Base-by-base conservation (phyloP, 2,888 invertebrate species). In the Argynnis bischoffii region DNA sequence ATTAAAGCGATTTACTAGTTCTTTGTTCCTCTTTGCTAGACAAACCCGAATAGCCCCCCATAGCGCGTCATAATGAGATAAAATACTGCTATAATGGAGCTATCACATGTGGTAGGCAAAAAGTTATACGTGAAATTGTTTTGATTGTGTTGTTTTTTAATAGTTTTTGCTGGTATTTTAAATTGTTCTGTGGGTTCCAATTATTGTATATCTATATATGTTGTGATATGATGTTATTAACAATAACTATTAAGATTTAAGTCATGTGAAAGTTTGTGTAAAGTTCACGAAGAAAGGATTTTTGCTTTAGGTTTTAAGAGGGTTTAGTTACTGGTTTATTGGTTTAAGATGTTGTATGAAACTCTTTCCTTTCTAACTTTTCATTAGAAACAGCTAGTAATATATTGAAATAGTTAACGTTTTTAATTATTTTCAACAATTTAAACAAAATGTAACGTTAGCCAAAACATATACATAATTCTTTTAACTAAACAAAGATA, bases 1-100 rank as follows among this genome's bases (percentile, higher is more conserved):
- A 92, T 91, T 92, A 92, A 92, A 92, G 92, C 91, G 91, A 91
- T 92, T 92, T 90, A 91, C 86, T 81, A 77, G 78, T 68, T 65
- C 79, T 88, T 90, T 91, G 92, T 90, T 83, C 77, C 73, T 77
- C 79, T 77, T 76, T 84, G 83, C 83, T 86, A 86, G 85, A 82
- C 85, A 84, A 85, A 86, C 83, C 83, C 77, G 78, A 77, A 76
- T 72, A 72, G 88, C 81, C 83, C 70, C 85, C 92, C 92, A 87
- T 86, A 75, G 92, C 82, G 92, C 86, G 85, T 81, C 75, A 88
- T 92, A 92, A 92, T 91, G 88, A 90, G 83, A 82, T 84, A 81
- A 86, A 89, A 84, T 78, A 84, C 79, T 81, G 82, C 77, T 79
- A 81, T 78, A 84, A 92, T 92, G 88, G 90, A 92, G 90, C 85